Base-by-base conservation (phyloP, 64 coral and sea anemone genomes). In the Actinia equina region DNA sequence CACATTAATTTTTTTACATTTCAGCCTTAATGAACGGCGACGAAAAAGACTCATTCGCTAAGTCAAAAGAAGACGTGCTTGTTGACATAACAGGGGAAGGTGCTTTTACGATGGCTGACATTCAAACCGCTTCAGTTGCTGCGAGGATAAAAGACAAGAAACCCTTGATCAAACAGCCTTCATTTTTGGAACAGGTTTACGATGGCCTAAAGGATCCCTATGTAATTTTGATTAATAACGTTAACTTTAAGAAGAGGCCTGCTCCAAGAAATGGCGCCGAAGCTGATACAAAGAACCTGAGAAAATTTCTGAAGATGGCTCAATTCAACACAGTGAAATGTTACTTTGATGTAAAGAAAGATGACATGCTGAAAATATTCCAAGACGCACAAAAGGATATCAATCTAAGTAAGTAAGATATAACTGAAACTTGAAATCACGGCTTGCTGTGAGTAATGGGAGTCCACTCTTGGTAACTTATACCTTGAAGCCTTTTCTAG, bases 121-220 rank as follows among this genome's bases (percentile, higher is more conserved):
- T 12, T 27, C 69, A 15, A 37, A 4, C 69, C 14, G 1, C 69
- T n/a, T 6, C 25, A 42, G 69, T 12, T 74, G 25, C 9, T 25
- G 23, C 9, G 10, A 74, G 14, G n/a, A 74, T 41, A 0, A 42
- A 30, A 74, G 13, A 46, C 12, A 2, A 17, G 25, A 81, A 81
- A 81, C 43, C 45, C 42, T 81, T 81, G 43, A 52, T 49, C 42
- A 81, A 81, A 81, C 78, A 81, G 78, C 5, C 25, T 17, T 52
- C 56, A 5, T 22, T 51, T 17, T 20, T 55, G 18, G 94, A 89
- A 43, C 87, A 86, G 12, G 78, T 82, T 12, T 95, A 95, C 63
- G 90, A 95, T 20, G 94, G 94, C n/a, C 43, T 95, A 71, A 87
- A 43, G 20, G 89, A 98, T 89, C 95, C 95, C 0, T 98, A 89